Percentiles rank a stretch among this genome's conserved stretches.
Conservation (phyloP, 2,797 vertebrate species). For the Centroberyx gerrardi region DNA sequence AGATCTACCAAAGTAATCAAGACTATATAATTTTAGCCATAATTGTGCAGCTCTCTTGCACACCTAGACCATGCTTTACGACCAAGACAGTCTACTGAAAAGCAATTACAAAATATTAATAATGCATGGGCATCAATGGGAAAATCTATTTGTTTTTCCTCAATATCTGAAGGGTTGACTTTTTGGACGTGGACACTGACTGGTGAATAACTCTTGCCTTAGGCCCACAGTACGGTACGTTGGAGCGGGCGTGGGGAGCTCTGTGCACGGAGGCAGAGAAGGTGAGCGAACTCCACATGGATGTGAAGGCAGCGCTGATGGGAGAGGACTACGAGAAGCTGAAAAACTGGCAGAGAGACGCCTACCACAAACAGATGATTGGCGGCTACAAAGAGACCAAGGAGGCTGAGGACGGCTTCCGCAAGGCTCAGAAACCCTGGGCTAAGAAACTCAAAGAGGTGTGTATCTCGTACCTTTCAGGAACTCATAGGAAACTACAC, state of each 20-base stretch:
- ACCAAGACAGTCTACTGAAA: background rate
- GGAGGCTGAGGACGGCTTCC: slow-evolving; percentile 96
- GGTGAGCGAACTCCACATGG: slow-evolving; percentile 97
- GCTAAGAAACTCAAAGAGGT: slow-evolving; percentile 99
- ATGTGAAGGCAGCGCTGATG: slow-evolving; percentile 94
- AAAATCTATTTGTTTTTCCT: background rate
- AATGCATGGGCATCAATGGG: background rate
- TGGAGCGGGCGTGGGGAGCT: slow-evolving; percentile 94
- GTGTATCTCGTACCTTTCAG: slow-evolving; percentile 18
- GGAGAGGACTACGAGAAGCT: slow-evolving; percentile 97
- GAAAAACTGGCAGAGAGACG: slow-evolving; percentile 98
- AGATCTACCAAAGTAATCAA: background rate
- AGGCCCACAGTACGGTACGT: slow-evolving; percentile 96
- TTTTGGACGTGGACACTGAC: slow-evolving; percentile 9
- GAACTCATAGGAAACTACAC: background rate
- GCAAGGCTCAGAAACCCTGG: slow-evolving; percentile 99
- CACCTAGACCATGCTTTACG: background rate
- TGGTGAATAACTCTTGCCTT: slow-evolving; percentile 15
- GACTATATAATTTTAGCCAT: background rate
- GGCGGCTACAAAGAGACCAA: slow-evolving; percentile 98
- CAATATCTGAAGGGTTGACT: background rate
- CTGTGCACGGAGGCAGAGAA: slow-evolving; percentile 96
- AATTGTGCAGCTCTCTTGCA: background rate
- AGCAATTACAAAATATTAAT: background rate
- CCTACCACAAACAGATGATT: slow-evolving; percentile 99